Percentiles rank a stretch among this genome's conserved stretches.
phyloP scores from a whole-genome alignment of 2,888 invertebrate genomes.

The Ophion ellenae region DNA sequence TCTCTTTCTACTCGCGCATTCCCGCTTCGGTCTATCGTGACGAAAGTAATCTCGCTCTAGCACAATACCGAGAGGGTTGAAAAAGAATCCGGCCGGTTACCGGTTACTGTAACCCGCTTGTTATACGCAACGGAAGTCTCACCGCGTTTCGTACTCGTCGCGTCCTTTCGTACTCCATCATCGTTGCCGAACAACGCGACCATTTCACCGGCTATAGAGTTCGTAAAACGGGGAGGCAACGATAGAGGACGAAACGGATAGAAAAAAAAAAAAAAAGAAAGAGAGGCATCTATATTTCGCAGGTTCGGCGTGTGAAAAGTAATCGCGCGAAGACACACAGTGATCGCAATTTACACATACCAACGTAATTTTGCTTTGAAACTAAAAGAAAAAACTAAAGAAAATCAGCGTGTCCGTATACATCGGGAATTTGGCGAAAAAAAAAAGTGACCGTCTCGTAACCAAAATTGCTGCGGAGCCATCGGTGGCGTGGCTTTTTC shows the following conservation, averaged over 20 bases:
- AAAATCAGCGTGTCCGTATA: neutral
- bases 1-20: conserved; percentile 55
- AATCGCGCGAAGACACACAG: neutral
- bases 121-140: conserved; percentile 1
- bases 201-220: conserved; percentile 47
- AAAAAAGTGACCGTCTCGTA: conserved; percentile 30
- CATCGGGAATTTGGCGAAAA: neutral
- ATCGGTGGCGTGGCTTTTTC: conserved; percentile 55
- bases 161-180: conserved; percentile 15
- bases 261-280: conserved; percentile 4
- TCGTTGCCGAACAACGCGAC: conserved; percentile 8
- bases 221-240: neutral
- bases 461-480: conserved; percentile 24
- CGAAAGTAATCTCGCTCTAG: conserved; percentile 38
- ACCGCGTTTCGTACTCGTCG: conserved; percentile 8
- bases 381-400: neutral
- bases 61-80: conserved; percentile 23
- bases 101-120: conserved; percentile 29
- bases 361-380: conserved; percentile 6
- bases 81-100: conserved; percentile 32
- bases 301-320: conserved; percentile 15
- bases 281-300: conserved; percentile 6
- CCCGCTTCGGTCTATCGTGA: conserved; percentile 47
- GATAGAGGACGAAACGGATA: conserved; percentile 8
- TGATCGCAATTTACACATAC: conserved; percentile 7